phyloP scores from a whole-genome alignment of 1,140 invertebrate genomes.

The Drosophila ogumai region DNA sequence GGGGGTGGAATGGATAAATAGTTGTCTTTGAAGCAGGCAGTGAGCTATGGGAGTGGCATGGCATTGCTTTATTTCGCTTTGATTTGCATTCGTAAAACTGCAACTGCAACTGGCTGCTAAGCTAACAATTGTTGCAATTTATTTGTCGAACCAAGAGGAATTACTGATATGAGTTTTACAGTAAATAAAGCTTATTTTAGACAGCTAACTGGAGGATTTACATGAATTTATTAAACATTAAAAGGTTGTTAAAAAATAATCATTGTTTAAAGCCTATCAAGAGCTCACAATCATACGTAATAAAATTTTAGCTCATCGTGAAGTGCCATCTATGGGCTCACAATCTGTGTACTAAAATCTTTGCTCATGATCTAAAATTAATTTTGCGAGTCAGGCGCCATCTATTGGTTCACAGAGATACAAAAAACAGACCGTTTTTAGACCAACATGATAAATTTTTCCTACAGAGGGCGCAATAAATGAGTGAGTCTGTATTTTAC shows the following conservation, averaged over 20 bases:
- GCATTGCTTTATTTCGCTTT: conserved; percentile 10
- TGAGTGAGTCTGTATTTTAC: not conserved
- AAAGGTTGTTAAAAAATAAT: not conserved
- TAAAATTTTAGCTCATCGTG: not conserved
- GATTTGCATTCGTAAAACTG: conserved; percentile 32
- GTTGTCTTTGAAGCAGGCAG: not conserved
- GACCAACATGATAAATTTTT: not conserved
- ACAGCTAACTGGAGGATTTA: too few relatives aligned
- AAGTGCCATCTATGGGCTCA: not conserved
- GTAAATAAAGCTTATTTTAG: not conserved
- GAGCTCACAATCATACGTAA: not conserved
- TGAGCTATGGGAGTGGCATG: conserved; percentile 12
- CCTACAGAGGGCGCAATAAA: not conserved
- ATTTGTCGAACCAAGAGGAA: not conserved
- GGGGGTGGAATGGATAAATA: conserved; percentile 15
- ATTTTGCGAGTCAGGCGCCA: not conserved
- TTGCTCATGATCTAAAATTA: not conserved
- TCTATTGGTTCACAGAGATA: not conserved
- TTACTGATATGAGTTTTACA: not conserved
- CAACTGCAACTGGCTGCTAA: conserved; percentile 45
- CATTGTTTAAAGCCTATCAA: not conserved
- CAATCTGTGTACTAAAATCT: not conserved
- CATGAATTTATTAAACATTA: not conserved
- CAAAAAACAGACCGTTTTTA: too few relatives aligned
- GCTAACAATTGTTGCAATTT: conserved; percentile 59